A percentile compares a stretch with the other conserved stretches of the same genome.
phyloP scores from a whole-genome alignment of 2,888 invertebrate species.

The Caenorhabditis imperialis region DNA sequence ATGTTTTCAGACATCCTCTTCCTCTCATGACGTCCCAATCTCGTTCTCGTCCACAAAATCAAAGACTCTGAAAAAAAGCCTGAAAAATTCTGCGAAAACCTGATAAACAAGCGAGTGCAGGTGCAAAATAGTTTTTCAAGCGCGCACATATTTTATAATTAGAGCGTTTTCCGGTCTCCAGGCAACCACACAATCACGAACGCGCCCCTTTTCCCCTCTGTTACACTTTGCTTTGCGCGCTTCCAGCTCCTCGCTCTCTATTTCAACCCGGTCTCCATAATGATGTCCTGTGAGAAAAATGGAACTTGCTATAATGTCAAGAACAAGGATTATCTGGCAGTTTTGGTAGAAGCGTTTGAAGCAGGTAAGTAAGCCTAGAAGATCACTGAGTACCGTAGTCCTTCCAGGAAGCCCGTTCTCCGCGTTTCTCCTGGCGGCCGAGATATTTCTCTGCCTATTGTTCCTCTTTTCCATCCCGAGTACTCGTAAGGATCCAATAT shows the following conservation, averaged over 20 bases:
- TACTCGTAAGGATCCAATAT: constrained; percentile 29
- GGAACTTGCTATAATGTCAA: constrained; percentile 3
- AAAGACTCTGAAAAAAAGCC: constrained; percentile 6
- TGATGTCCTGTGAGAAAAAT: constrained; percentile 22
- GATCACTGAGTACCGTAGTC: neutral
- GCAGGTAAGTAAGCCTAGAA: constrained; percentile 2
- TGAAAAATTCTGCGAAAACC: neutral
- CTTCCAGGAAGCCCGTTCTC: constrained; percentile 40
- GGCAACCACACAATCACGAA: constrained; percentile 44
- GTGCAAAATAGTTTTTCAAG: constrained; percentile 23
- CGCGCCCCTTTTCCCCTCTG: no score
- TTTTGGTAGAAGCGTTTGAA: constrained; percentile 6
- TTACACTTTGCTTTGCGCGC: no score
- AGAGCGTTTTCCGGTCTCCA: constrained; percentile 31
- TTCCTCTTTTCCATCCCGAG: constrained; percentile 21
- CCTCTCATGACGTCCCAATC: no score
- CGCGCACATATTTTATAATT: constrained; percentile 22
- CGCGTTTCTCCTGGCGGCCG: constrained; percentile 27
- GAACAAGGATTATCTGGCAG: constrained; percentile 3
- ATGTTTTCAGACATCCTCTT: no score
- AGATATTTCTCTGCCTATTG: constrained; percentile 18
- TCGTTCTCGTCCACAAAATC: neutral
- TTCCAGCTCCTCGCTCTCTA: no score
- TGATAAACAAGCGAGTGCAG: constrained; percentile 32
- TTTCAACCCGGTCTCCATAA: no score